Evolutionary conservation across 2,113 vertebrate species (phyloP), one percentile per base, ranked within the genome.

Genomic region (Macrotis lagotis): DNA sequence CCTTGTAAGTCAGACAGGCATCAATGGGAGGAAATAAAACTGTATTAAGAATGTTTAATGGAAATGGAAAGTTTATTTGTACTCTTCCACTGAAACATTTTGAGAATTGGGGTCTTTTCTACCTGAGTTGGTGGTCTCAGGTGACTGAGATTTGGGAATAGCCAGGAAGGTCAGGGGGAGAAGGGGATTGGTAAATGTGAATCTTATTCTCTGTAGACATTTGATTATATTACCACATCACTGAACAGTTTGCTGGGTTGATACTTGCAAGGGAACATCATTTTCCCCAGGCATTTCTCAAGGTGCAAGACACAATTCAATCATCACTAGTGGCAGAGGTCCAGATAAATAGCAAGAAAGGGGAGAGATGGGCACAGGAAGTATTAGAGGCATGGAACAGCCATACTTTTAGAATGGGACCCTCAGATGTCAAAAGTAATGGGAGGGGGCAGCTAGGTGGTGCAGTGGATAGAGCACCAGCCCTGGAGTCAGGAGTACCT

Each of bases 1-100:
- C 51, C 6, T 88, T 95, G 31, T 53, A 88, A 93, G 90, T 94
- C 93, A 95, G 48, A 93, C 91, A 95, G 89, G 22, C 19, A 93
- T 93, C 91, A 88, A 19, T 90, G n/a, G 49, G 89, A 92, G 28
- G 47, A 26, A 52, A 88, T 92, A 59, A 90, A 94, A 55, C 44
- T 94, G 50, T 91, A 12, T 8, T 24, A 59, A 50, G 52, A 55
- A 25, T 90, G 89, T 51, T 89, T 91, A 89, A 94, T 88, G 88
- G 93, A 44, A 96, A n/a, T 2, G 52, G 89, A 94, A 25, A 53
- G 44, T 88, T 91, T 55, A 48, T 37, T 50, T 51, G 52, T 89
- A 51, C 93, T 95, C 93, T 48, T 37, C 94, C 59, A 53, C 11
- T 44, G 91, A 93, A 91, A 90, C 91, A 26, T 93, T 48, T 93